phyloP scores from a whole-genome alignment of 2,888 invertebrate genomes.

The Terebella lapidaria region DNA sequence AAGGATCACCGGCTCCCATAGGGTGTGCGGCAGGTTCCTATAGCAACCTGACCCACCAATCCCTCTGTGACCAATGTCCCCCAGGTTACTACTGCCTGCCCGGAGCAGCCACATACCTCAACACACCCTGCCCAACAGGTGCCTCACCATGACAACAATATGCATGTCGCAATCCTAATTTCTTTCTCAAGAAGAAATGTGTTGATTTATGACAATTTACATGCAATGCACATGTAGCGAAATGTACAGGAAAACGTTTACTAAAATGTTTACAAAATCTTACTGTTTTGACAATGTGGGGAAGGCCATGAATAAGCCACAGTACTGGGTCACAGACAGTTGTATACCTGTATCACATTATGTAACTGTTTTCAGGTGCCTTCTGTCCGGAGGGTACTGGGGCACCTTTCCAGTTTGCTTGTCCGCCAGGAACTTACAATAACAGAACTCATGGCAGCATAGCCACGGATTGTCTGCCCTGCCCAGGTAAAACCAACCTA shows the following conservation, averaged over 20 bases:
- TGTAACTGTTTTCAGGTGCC: too few relatives aligned
- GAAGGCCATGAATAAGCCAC: too few relatives aligned
- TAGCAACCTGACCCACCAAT: conserved; percentile 34
- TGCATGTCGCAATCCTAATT: too few relatives aligned
- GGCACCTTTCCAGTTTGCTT: conserved; percentile 34
- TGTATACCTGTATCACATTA: too few relatives aligned
- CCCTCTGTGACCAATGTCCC: conserved; percentile 35
- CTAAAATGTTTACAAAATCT: too few relatives aligned
- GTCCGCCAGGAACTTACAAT: conserved; percentile 43
- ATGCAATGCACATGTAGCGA: too few relatives aligned
- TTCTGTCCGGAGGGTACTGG: conserved; percentile 42
- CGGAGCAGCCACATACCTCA: conserved; percentile 34
- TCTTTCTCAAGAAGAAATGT: too few relatives aligned
- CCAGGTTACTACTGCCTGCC: conserved; percentile 46
- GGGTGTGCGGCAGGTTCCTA: conserved; percentile 46
- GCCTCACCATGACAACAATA: not conserved
- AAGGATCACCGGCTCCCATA: conserved; percentile 35
- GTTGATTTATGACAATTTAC: too few relatives aligned
- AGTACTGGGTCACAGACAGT: too few relatives aligned
- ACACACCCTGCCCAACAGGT: conserved; percentile 46
- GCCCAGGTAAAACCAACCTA: conserved; percentile 31
- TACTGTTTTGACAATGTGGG: too few relatives aligned
- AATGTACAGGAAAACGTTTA: too few relatives aligned
- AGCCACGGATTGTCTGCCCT: conserved; percentile 42
- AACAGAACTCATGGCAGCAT: conserved; percentile 35